Percentiles rank a stretch among this genome's conserved stretches.
These are phyloP conservation scores for Noctilio leporinus DNA, from an alignment of 2,113 vertebrate species.

Conservation along the genomic window DNA sequence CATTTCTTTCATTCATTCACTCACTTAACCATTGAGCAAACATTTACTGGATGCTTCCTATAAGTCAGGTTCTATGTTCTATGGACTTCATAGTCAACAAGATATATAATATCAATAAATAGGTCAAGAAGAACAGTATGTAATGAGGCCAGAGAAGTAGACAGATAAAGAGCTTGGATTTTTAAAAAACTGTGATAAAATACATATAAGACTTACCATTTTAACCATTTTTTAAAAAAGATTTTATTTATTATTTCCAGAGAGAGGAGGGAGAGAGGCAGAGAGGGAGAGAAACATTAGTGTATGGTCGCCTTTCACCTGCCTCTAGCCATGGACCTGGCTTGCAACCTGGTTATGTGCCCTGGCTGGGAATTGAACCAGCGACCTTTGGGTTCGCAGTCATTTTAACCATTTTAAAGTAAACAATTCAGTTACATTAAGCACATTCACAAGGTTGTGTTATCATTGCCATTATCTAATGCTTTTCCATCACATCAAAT, in stretches of 20 bases:
- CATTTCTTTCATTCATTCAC: background rate
- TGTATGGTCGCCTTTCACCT: too few relatives aligned
- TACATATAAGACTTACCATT: background rate
- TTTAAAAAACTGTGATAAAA: background rate
- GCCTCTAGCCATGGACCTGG: too few relatives aligned
- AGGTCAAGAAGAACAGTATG: background rate
- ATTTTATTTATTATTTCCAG: too few relatives aligned
- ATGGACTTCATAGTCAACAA: conserved; percentile 1
- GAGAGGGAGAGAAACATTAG: too few relatives aligned
- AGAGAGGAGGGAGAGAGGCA: too few relatives aligned
- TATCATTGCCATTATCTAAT: background rate
- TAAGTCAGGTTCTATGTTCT: background rate
- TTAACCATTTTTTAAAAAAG: background rate
- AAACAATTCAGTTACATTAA: background rate
- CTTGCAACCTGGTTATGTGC: too few relatives aligned
- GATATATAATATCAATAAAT: background rate
- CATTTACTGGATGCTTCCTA: background rate
- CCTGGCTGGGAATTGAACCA: too few relatives aligned
- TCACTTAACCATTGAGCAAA: conserved; percentile 11
- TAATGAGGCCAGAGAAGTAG: background rate
- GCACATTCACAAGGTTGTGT: background rate
- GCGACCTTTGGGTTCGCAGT: too few relatives aligned
- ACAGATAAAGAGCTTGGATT: background rate
- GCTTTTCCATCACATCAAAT: background rate
- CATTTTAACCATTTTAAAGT: background rate